Conservation (phyloP, 1,140 invertebrate species). For the Colletes gigas region DNA sequence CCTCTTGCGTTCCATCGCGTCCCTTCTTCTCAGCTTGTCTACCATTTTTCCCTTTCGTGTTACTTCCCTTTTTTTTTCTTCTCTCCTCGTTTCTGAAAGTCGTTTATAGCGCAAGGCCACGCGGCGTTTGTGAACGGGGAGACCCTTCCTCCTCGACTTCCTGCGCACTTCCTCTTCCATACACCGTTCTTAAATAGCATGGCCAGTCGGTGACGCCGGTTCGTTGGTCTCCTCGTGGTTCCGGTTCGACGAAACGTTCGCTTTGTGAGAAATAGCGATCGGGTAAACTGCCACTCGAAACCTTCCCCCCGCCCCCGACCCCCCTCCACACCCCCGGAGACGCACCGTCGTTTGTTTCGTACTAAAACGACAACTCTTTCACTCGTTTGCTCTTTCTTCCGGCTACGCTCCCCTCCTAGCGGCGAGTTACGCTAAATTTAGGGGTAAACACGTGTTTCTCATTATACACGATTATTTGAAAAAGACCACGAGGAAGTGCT, state of each 20-base stretch:
- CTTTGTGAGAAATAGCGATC: constrained; percentile 30
- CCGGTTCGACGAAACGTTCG: constrained; percentile 45
- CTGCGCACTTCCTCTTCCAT: constrained; percentile 54
- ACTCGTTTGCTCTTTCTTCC: constrained; percentile 38
- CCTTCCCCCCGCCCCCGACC: too few species aligned
- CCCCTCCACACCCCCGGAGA: not conserved
- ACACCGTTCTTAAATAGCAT: constrained; percentile 59
- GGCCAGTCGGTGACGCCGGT: constrained; percentile 38
- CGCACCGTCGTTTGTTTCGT: constrained; percentile 18
- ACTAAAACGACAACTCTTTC: constrained; percentile 42
- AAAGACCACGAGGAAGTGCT: constrained; percentile 12
- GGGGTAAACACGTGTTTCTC: constrained; percentile 58
- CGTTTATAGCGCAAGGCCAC: constrained; percentile 66
- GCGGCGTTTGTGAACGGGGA: constrained; percentile 38
- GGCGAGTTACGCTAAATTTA: constrained; percentile 54
- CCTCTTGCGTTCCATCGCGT: constrained; percentile 15
- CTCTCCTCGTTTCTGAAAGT: constrained; percentile 39
- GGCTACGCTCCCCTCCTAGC: not conserved
- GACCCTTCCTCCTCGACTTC: constrained; percentile 56
- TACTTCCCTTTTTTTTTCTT: not conserved
- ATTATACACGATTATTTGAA: constrained; percentile 52
- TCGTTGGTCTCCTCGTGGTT: constrained; percentile 43
- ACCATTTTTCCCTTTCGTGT: constrained; percentile 11
- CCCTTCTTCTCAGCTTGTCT: not conserved
- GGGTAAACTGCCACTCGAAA: not conserved